Percentiles rank a stretch among this genome's conserved stretches.
Conservation (phyloP, 2,888 invertebrate genomes). For the Tenthredo livida region DNA sequence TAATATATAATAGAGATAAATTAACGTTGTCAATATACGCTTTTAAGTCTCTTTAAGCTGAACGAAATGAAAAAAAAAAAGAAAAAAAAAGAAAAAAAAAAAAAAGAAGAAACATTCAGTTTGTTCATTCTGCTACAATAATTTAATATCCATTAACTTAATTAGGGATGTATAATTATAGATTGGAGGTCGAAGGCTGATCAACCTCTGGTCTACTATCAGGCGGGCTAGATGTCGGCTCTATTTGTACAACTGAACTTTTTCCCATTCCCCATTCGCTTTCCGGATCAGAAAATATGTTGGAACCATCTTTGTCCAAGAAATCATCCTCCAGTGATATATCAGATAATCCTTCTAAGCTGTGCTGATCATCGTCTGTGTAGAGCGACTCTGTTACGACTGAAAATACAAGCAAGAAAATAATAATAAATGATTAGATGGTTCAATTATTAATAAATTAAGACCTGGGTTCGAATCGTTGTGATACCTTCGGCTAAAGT, state of each 20-base stretch:
- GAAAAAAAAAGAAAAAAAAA: neutral
- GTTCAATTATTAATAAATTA: neutral
- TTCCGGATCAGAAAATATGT: slow-evolving; percentile 86
- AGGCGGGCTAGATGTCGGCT: slow-evolving; percentile 66
- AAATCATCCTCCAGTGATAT: slow-evolving; percentile 81
- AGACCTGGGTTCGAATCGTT: neutral
- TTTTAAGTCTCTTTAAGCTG: neutral
- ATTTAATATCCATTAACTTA: slow-evolving; percentile 29
- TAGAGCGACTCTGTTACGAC: slow-evolving; percentile 66
- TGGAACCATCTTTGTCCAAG: slow-evolving; percentile 79
- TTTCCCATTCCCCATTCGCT: slow-evolving; percentile 82
- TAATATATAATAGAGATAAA: slow-evolving; percentile 10
- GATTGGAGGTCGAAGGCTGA: slow-evolving; percentile 70
- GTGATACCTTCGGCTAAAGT: slow-evolving; percentile 66
- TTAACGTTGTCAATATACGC: slow-evolving; percentile 32
- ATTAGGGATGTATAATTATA: slow-evolving; percentile 10
- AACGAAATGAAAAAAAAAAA: neutral
- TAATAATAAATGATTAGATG: neutral
- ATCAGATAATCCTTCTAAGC: slow-evolving; percentile 77
- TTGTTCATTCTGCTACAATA: slow-evolving; percentile 15
- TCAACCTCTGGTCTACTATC: slow-evolving; percentile 82
- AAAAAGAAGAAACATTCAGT: neutral
- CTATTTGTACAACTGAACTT: slow-evolving; percentile 68
- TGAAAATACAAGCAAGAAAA: slow-evolving; percentile 55
- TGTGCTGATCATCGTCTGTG: slow-evolving; percentile 67